A percentile compares a stretch with the other conserved stretches of the same genome.
phyloP scores from a whole-genome alignment of 1,140 invertebrate species.

The Drosophila aff. region DNA sequence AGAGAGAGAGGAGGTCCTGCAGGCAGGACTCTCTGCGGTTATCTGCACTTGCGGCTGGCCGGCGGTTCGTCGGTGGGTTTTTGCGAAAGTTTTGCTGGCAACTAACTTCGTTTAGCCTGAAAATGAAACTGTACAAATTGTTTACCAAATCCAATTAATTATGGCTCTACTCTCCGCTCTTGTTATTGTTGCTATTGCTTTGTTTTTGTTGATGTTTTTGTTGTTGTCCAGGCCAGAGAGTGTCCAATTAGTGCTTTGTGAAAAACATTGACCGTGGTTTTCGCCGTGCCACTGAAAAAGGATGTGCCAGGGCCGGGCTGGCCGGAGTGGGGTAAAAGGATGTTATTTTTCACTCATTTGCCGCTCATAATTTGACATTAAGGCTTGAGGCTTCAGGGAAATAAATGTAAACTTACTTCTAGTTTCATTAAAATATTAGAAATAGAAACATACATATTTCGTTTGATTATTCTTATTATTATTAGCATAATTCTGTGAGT shows the following conservation, averaged over 20 bases:
- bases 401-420: neutral
- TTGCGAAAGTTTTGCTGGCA: conserved; percentile 28
- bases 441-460: neutral
- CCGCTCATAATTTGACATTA: neutral
- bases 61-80: neutral
- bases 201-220: conserved; percentile 8
- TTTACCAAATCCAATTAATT: conserved; percentile 59
- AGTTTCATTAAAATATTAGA: neutral
- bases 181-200: neutral
- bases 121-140: conserved; percentile 53
- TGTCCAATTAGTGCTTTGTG: conserved; percentile 43
- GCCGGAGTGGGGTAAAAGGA: neutral
- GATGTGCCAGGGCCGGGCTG: neutral
- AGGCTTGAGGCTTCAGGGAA: neutral
- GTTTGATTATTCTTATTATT: too few species aligned
- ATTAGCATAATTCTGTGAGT: too few species aligned
- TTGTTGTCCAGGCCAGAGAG: conserved; percentile 30
- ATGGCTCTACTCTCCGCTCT: conserved; percentile 17
- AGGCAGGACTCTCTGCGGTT: conserved; percentile 12
- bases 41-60: neutral
- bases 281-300: conserved; percentile 3
- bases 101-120: conserved; percentile 47
- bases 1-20: neutral
- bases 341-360: conserved; percentile 11
- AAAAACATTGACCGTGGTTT: conserved; percentile 17